Base-by-base conservation (phyloP, 2,888 invertebrate genomes). In the Teinopalpus imperialis region DNA sequence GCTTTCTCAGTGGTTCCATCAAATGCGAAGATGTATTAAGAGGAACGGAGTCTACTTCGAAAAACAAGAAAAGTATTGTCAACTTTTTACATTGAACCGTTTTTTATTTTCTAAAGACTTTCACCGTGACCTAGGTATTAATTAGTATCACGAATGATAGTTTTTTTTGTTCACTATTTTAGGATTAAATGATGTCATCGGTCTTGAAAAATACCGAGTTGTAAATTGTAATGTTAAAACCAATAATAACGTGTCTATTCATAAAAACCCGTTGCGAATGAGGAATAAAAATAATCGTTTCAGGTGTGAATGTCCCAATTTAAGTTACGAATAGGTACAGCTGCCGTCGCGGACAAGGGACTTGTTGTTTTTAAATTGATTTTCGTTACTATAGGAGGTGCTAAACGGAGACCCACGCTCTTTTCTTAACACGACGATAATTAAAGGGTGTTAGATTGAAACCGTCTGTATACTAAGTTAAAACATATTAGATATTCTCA, bases 251-350 rank as follows among this genome's bases (percentile, higher is more conserved):
- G 31, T 31, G 12, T 5, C 37, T 12, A 20, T 44, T 39, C 37
- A 32, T 26, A n/a, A 5, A 18, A 23, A 10, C 20, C 1, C 14
- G 10, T 14, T 9, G 21, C 16, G 12, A 13, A 40, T 29, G 14
- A 35, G 18, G 13, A 35, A 45, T 34, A 34, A 51, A 51, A 41
- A 49, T 57, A 48, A 48, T 45, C 46, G 48, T 43, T 40, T 20
- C 48, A 58, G 57, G 63, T 63, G 63, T 63, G 56, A 64, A 64
- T 55, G 54, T 57, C 49, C 55, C 53, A 60, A 63, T 63, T 60
- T 53, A 50, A 48, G 40, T 45, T 47, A 34, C 37, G 57, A 53
- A 34, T 40, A 20, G 21, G 37, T 43, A 49, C 63, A 62, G 57
- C 51, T 63, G 61, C 49, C 8, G 10, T 46, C 9, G 14, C 37